Evolutionary conservation across 2,113 vertebrate species (phyloP).

Genomic region (Tretioscincus oriximinensis): DNA sequence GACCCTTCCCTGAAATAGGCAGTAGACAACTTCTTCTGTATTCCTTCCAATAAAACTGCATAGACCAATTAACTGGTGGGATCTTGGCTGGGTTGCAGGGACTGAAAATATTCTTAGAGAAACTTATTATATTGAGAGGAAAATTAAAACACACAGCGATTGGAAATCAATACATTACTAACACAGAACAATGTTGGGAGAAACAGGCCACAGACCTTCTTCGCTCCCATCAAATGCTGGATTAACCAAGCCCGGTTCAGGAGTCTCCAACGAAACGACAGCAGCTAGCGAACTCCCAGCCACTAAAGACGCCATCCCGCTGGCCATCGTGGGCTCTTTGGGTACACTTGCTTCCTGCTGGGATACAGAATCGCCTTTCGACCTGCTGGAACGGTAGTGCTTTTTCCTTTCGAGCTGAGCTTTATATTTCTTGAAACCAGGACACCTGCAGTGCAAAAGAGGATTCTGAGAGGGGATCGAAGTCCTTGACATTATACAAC

Average conservation of each 20-base stretch:
- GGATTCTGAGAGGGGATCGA: not conserved
- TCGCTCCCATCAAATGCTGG: conserved; percentile 89
- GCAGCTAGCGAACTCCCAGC: conserved; percentile 64
- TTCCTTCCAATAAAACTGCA: no score
- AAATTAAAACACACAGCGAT: no score
- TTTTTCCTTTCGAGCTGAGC: conserved; percentile 80
- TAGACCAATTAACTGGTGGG: no score
- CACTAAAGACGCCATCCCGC: conserved; percentile 27
- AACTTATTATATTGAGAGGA: no score
- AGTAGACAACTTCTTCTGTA: no score
- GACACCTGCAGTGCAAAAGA: conserved; percentile 74
- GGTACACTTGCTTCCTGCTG: conserved; percentile 59
- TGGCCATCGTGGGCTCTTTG: conserved; percentile 28
- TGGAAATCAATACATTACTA: no score
- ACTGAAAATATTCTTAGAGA: no score
- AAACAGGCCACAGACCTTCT: conserved; percentile 73
- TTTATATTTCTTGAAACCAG: conserved; percentile 80
- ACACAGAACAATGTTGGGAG: not conserved
- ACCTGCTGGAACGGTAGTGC: conserved; percentile 76
- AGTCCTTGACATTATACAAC: not conserved
- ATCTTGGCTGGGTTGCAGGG: no score
- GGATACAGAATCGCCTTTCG: conserved; percentile 73
- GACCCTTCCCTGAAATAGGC: no score
- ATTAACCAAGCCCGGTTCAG: conserved; percentile 86
- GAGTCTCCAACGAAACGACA: conserved; percentile 56